These are phyloP conservation scores for Rhagonycha lutea DNA, from an alignment of 2,888 invertebrate species.

Conservation along the genomic window DNA sequence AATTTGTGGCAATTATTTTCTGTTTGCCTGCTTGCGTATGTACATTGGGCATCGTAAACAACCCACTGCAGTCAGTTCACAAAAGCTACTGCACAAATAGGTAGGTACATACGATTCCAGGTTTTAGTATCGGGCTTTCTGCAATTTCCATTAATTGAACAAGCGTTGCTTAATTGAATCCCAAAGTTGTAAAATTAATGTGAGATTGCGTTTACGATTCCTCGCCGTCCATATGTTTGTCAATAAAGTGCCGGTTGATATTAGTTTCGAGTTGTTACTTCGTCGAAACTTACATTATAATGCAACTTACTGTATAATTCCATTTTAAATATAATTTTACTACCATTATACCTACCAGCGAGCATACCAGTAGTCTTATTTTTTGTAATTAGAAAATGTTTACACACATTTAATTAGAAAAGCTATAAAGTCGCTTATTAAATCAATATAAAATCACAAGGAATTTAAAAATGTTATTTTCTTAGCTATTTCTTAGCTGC, in stretches of 20 bases:
- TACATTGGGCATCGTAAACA: not conserved
- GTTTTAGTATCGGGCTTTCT: not conserved
- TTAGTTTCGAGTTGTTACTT: not conserved
- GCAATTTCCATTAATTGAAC: not conserved
- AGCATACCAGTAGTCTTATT: not conserved
- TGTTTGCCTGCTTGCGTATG: not conserved
- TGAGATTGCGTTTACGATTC: not conserved
- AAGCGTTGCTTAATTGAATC: not conserved
- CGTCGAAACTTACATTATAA: not conserved
- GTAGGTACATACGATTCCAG: not conserved
- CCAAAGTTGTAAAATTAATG: not conserved
- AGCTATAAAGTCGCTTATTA: not conserved
- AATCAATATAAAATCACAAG: not conserved
- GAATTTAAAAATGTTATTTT: not conserved
- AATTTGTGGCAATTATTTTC: not conserved
- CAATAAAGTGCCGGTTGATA: not conserved
- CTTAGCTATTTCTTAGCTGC: not conserved
- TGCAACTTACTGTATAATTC: not conserved
- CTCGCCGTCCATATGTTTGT: conserved; percentile 4
- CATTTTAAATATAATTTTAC: not conserved
- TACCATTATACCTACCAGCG: not conserved
- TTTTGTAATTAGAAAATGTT: not conserved
- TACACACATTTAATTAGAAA: not conserved
- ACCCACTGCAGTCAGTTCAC: not conserved
- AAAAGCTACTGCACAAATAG: not conserved